Evolutionary conservation across 2,797 vertebrate genomes (phyloP).

Genomic region (Micropoecilia bifurca): DNA sequence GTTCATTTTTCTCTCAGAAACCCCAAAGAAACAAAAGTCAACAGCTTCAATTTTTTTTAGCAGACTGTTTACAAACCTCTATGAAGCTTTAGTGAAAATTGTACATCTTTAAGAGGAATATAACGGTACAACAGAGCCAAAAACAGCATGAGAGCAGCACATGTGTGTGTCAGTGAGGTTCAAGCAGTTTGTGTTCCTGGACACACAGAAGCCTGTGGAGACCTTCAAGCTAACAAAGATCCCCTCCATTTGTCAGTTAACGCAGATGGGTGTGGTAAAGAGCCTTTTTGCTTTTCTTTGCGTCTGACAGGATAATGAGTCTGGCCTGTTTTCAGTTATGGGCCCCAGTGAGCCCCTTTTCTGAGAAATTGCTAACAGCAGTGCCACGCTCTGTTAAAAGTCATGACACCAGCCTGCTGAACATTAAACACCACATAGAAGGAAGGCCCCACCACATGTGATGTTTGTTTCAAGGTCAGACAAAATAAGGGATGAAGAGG

Average conservation of each 20-base stretch:
- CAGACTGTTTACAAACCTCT: background rate
- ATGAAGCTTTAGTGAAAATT: background rate
- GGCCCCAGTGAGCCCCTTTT: slow-evolving; percentile 52
- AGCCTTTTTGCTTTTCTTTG: slow-evolving; percentile 1
- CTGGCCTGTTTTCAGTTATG: slow-evolving; percentile 73
- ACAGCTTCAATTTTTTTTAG: no score
- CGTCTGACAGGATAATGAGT: slow-evolving; percentile 38
- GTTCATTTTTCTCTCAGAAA: no score
- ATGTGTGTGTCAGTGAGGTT: background rate
- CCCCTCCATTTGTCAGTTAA: background rate
- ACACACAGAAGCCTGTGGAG: background rate
- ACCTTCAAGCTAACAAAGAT: background rate
- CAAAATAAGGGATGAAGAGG: background rate
- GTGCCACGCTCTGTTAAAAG: slow-evolving; percentile 48
- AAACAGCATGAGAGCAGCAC: background rate
- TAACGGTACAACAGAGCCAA: background rate
- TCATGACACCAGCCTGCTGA: slow-evolving; percentile 39
- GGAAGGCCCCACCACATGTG: slow-evolving; percentile 63
- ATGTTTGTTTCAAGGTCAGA: slow-evolving; percentile 59
- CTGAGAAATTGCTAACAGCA: slow-evolving; percentile 71
- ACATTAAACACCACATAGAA: slow-evolving; percentile 20
- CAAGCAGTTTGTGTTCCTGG: background rate
- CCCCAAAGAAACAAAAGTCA: no score
- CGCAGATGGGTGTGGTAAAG: background rate
- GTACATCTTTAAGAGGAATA: background rate